Conservation (phyloP, 2,113 vertebrate genomes). For the Calypte anna region DNA sequence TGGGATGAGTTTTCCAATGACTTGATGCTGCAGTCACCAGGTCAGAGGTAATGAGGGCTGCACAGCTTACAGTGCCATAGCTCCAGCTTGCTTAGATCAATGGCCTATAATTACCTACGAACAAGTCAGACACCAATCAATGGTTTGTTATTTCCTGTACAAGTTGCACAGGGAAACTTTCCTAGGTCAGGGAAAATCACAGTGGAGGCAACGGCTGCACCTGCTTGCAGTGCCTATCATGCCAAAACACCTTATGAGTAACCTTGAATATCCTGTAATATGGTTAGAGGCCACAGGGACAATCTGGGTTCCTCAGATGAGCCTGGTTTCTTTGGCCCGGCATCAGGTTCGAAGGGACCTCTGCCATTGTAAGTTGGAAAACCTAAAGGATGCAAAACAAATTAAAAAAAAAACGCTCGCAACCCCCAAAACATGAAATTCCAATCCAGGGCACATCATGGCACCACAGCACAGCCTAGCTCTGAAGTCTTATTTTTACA, state of each 20-base stretch:
- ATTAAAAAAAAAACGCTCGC: not conserved
- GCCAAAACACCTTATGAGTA: constrained; percentile 53
- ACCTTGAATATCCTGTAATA: constrained; percentile 43
- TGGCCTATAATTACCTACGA: constrained; percentile 82
- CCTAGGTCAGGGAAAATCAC: constrained; percentile 65
- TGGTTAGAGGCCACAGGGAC: constrained; percentile 45
- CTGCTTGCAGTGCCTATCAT: constrained; percentile 51
- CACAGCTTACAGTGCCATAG: constrained; percentile 43
- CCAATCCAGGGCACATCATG: not conserved
- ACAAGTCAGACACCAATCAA: constrained; percentile 81
- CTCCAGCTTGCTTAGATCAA: constrained; percentile 75
- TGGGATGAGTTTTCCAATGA: constrained; percentile 57
- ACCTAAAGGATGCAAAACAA: not conserved
- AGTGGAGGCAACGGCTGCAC: constrained; percentile 64
- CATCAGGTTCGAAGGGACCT: not conserved
- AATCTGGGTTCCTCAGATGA: constrained; percentile 54
- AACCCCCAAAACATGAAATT: not conserved
- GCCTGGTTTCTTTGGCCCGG: not conserved
- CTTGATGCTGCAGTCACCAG: constrained; percentile 47
- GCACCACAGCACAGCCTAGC: constrained; percentile 23
- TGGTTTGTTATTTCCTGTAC: constrained; percentile 76
- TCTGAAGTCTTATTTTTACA: constrained; percentile 28
- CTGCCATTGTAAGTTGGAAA: not conserved
- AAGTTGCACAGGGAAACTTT: constrained; percentile 73
- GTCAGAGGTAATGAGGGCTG: constrained; percentile 74